These are phyloP conservation scores for Oenanthe oenanthe DNA, from an alignment of 2,113 vertebrate species.

Conservation along the genomic window DNA sequence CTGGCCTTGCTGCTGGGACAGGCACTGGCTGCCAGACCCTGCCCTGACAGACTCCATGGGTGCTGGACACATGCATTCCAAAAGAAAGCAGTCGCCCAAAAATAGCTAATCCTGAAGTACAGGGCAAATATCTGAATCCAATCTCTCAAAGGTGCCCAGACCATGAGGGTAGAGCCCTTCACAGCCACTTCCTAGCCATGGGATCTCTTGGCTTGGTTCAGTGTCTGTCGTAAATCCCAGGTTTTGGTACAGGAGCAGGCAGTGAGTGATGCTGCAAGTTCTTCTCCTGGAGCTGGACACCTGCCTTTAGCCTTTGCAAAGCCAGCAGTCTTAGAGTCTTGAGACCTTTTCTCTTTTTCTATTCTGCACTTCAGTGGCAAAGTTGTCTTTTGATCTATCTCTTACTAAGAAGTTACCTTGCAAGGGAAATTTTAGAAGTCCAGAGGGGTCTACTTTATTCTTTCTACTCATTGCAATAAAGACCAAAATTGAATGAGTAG, in stretches of 20 bases:
- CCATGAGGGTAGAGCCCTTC: background rate
- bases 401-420: background rate
- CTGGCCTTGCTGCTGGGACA: background rate
- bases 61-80: background rate
- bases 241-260: accelerated
- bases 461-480: background rate
- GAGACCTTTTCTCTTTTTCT: background rate
- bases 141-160: background rate
- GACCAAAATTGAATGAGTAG: background rate
- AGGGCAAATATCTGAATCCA: background rate
- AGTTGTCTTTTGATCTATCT: background rate
- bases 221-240: background rate
- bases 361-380: background rate
- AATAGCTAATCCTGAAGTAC: background rate
- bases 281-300: background rate
- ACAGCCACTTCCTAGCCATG: accelerated
- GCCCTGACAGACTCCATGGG: accelerated
- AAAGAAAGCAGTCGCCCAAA: background rate
- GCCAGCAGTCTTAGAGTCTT: background rate
- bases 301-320: background rate
- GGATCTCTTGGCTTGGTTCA: accelerated
- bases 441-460: background rate
- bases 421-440: background rate
- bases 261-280: background rate
- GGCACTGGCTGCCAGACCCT: too few species aligned